Percentiles rank a stretch among this genome's conserved stretches.
Evolutionary conservation across 2,113 vertebrate species (phyloP).

Genomic region (Leptodactylus fuscus): DNA sequence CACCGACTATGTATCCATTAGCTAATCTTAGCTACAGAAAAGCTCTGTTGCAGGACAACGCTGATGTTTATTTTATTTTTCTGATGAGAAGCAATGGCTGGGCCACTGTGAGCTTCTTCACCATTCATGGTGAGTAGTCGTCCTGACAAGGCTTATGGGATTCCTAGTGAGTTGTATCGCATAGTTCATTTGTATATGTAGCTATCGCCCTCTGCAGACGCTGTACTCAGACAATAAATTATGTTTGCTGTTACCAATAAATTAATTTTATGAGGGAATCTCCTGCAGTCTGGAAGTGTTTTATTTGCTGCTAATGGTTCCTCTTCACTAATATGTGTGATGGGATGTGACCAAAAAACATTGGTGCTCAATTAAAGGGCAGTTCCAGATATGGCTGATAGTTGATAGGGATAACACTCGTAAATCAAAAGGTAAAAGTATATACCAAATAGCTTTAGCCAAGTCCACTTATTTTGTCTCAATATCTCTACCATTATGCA

Average conservation of each 20-base stretch:
- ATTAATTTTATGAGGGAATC: slow-evolving; percentile 68
- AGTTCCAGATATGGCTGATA: neutral
- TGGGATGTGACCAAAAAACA: neutral
- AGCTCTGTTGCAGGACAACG: slow-evolving; percentile 75
- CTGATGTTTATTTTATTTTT: slow-evolving; percentile 68
- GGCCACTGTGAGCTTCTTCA: slow-evolving; percentile 72
- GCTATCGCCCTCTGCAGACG: slow-evolving; percentile 70
- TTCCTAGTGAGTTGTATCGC: slow-evolving; percentile 74
- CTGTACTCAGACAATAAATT: slow-evolving; percentile 70
- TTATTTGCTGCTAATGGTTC: neutral
- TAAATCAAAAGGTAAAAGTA: no score
- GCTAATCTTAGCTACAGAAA: slow-evolving; percentile 67
- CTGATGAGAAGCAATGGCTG: slow-evolving; percentile 73
- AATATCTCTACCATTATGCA: no score
- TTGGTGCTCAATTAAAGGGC: no score
- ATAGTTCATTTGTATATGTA: slow-evolving; percentile 66
- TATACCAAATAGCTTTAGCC: no score
- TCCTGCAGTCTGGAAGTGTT: neutral
- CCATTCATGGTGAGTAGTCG: slow-evolving; percentile 56
- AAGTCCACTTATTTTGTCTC: no score
- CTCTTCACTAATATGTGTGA: neutral
- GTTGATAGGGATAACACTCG: no score
- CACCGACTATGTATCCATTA: slow-evolving; percentile 55
- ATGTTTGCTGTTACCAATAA: slow-evolving; percentile 85
- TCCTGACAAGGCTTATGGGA: slow-evolving; percentile 72